These are phyloP conservation scores for Rhinella marina DNA, from an alignment of 2,797 vertebrate species.

Conservation along the genomic window DNA sequence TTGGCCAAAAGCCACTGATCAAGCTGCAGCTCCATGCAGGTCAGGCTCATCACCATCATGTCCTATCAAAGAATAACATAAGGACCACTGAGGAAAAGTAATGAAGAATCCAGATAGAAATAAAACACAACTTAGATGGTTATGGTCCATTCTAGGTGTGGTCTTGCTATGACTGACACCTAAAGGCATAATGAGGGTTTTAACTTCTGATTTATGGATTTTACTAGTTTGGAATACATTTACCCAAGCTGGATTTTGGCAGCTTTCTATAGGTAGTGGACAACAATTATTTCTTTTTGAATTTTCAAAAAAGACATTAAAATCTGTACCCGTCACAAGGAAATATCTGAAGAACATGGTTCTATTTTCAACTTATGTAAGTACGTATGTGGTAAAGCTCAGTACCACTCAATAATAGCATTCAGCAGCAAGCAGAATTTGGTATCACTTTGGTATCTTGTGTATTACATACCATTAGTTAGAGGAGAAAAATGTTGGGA, in stretches of 20 bases:
- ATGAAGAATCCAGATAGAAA: background rate
- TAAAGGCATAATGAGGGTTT: background rate
- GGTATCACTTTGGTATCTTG: background rate
- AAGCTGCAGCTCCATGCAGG: slow-evolving; percentile 94
- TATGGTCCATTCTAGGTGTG: background rate
- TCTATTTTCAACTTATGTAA: too few species aligned
- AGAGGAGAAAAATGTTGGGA: background rate
- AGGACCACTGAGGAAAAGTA: background rate
- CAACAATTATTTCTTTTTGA: background rate
- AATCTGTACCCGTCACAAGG: too few species aligned
- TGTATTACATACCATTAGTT: background rate
- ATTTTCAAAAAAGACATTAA: too few species aligned
- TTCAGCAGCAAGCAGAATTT: background rate
- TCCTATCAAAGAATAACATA: slow-evolving; percentile 74
- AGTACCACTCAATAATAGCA: background rate
- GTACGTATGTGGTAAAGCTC: background rate
- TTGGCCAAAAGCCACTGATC: slow-evolving; percentile 92
- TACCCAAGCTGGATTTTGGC: background rate
- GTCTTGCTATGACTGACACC: background rate
- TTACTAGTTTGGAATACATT: background rate
- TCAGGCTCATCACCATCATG: slow-evolving; percentile 93
- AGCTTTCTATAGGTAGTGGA: background rate
- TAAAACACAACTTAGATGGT: background rate
- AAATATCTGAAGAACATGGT: too few species aligned
- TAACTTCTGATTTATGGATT: background rate